phyloP scores from a whole-genome alignment of 2,888 invertebrate genomes.

The Camptogramma bilineatum region DNA sequence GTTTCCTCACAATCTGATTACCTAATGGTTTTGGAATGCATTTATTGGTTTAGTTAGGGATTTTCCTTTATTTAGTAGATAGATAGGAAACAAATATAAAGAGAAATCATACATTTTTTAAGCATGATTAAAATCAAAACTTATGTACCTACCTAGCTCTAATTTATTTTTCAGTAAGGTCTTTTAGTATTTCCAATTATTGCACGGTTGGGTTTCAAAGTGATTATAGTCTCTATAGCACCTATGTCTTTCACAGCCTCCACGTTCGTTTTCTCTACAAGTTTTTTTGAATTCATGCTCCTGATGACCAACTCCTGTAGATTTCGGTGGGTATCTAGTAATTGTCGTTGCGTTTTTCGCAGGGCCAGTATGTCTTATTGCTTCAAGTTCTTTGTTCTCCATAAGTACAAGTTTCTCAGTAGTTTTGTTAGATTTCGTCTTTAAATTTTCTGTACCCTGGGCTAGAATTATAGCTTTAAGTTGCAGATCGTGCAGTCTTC shows the following conservation, averaged over 20 bases:
- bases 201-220: slow-evolving; percentile 1
- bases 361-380: slow-evolving; percentile 10
- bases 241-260: neutral
- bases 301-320: slow-evolving; percentile 46
- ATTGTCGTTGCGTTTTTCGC: slow-evolving; percentile 50
- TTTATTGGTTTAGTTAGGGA: no score
- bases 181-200: slow-evolving; percentile 15
- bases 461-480: slow-evolving; percentile 41
- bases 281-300: neutral
- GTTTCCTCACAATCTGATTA: no score
- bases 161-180: no score
- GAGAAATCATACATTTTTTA: no score
- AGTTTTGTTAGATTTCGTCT: slow-evolving; percentile 19
- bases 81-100: no score
- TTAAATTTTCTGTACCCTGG: slow-evolving; percentile 15
- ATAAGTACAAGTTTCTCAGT: slow-evolving; percentile 10
- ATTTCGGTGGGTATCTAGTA: slow-evolving; percentile 54
- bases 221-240: slow-evolving; percentile 2
- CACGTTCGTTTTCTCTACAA: slow-evolving; percentile 5
- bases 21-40: no score
- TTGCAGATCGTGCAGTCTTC: slow-evolving; percentile 39
- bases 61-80: no score
- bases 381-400: slow-evolving; percentile 11
- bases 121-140: no score
- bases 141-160: no score